Base-by-base conservation (phyloP, 2,888 invertebrate genomes). In the Macropis europaea region DNA sequence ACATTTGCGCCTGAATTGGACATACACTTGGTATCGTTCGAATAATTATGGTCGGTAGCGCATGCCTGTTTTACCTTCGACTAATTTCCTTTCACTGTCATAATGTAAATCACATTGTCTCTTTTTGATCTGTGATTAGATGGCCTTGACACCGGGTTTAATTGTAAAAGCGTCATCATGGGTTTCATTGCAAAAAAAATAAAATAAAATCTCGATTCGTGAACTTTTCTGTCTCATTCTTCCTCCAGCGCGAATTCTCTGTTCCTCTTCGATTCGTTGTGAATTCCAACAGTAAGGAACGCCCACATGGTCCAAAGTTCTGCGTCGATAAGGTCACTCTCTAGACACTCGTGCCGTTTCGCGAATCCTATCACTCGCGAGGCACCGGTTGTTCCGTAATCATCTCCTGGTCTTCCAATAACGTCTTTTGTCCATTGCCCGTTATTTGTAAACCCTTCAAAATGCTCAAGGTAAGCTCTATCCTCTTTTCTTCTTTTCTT, bases 391-490 rank as follows among this genome's bases (percentile, higher is more conserved):
- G 11, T 11, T 9, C 34, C 9, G n/a, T 34, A 45, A 24, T 26
- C 32, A n/a, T 1, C n/a, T 11, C 13, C 26, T 22, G 7, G 2
- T 32, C 13, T 15, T 19, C 24, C 11, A 24, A 13, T 15, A 34
- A 28, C 22, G 13, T 54, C 17, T 17, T 24, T 28, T 11, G 36
- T 45, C 3, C 5, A 11, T 7, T 11, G 6, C n/a, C 42, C 6
- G 11, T n/a, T 32, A 48, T 1, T 38, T 17, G 15, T 9, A 1
- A 7, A 22, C 17, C n/a, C 26, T 32, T 40, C 19, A 34, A 17
- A 52, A 71, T 24, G 48, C 26, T 71, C 53, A 60, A 54, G 38
- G 70, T 71, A 45, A 53, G 70, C 61, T 4, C 30, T 3, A 5
- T 6, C 6, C 19, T 17, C 6, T 7, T 17, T 48, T 15, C 30